A percentile compares a stretch with the other conserved stretches of the same genome.
These are phyloP conservation scores for Megaustenia siamemsis DNA, from an alignment of 2,888 invertebrate genomes.

Conservation along the genomic window DNA sequence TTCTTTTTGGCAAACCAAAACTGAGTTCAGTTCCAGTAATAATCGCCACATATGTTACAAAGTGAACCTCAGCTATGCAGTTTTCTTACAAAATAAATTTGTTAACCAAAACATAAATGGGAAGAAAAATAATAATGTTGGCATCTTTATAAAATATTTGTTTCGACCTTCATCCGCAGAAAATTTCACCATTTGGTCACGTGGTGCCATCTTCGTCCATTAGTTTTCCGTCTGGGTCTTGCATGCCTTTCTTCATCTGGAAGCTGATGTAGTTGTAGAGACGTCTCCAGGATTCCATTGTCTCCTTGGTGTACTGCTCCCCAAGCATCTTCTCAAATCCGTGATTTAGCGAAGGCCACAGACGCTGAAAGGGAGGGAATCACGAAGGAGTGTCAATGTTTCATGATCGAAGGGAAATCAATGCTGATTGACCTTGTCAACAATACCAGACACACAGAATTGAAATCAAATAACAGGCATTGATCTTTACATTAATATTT, in stretches of 20 bases:
- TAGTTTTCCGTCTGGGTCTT: constrained; percentile 66
- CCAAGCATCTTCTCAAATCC: constrained; percentile 70
- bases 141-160: not conserved
- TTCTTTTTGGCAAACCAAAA: no score
- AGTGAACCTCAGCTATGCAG: no score
- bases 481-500: no score
- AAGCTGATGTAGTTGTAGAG: constrained; percentile 75
- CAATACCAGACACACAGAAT: no score
- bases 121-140: not conserved
- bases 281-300: constrained; percentile 74
- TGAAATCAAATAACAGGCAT: no score
- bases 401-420: no score
- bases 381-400: no score
- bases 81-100: no score
- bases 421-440: no score
- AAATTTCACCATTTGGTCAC: constrained; percentile 3
- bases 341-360: constrained; percentile 76
- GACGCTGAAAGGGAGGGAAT: constrained; percentile 65
- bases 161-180: not conserved
- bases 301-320: constrained; percentile 71
- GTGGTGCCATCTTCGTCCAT: constrained; percentile 52
- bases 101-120: no score
- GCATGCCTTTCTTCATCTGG: constrained; percentile 76
- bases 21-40: no score
- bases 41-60: no score